A percentile compares a stretch with the other conserved stretches of the same genome.
phyloP scores from a whole-genome alignment of 2,888 invertebrate genomes.

The Eumerus sabulonum region DNA sequence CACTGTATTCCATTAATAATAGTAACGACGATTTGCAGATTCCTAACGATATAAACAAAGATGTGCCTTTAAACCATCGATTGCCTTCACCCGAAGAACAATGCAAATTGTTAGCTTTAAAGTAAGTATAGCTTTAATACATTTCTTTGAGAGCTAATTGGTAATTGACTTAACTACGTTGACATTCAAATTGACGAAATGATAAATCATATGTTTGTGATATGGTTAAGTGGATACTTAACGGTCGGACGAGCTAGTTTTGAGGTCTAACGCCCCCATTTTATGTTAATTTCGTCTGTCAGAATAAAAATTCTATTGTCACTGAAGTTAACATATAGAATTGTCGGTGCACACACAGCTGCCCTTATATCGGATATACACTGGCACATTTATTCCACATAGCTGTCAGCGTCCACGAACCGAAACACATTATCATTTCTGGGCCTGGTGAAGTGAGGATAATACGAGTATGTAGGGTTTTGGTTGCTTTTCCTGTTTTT shows the following conservation, averaged over 20 bases:
- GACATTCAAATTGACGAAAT: not conserved
- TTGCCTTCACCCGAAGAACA: constrained; percentile 94
- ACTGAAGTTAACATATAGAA: constrained; percentile 19
- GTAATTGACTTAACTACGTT: no score
- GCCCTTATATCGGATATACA: constrained; percentile 1
- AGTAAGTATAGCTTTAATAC: constrained; percentile 81
- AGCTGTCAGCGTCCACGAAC: constrained; percentile 52
- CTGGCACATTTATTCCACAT: not conserved
- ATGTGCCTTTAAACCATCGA: constrained; percentile 88
- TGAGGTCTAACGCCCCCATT: constrained; percentile 31
- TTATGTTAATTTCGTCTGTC: constrained; percentile 60
- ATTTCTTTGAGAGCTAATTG: no score
- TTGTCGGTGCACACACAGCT: constrained; percentile 48
- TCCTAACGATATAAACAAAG: constrained; percentile 78
- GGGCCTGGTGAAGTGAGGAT: constrained; percentile 54
- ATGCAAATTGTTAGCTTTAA: constrained; percentile 88
- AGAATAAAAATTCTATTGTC: constrained; percentile 30
- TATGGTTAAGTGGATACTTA: constrained; percentile 20
- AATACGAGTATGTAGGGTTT: constrained; percentile 19
- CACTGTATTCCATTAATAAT: constrained; percentile 75
- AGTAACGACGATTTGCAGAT: constrained; percentile 76
- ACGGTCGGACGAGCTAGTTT: constrained; percentile 53
- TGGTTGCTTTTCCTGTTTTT: no score
- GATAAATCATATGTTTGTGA: not conserved
- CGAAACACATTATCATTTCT: constrained; percentile 52